Evolutionary conservation across 2,888 invertebrate genomes (phyloP), one percentile per base, ranked within the genome.

Genomic region (Luperina nickerlii): DNA sequence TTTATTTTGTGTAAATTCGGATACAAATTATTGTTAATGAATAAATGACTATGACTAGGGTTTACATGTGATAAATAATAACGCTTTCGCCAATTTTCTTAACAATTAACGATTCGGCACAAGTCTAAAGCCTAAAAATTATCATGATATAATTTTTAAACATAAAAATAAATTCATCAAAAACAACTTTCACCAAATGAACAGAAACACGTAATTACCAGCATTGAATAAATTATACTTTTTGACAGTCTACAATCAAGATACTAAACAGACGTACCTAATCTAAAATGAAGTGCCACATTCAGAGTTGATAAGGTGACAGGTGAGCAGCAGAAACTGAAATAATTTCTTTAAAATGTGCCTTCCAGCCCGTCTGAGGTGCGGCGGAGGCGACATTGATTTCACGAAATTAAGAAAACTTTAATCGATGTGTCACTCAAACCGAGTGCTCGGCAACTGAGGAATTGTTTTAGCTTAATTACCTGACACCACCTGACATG

Each of bases 351-450:
- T 78, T 74, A 69, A 78, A 83, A 85, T 83, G 68, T 78, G 63
- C 71, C 81, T 85, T 82, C 74, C 48, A 80, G 79, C 38, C 51
- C 32, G 62, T 68, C 72, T 27, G 70, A 79, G 78, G 76, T 84
- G 81, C 68, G 76, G 69, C 72, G 81, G 84, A 63, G 74, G 76
- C 62, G 79, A 87, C 88, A 86, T 86, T 87, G 89, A 89, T 91
- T 89, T 86, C 88, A 85, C 88, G 76, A 87, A 87, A 89, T 90
- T 88, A 83, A 75, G 79, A 69, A 84, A 88, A 88, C 90, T 93
- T 94, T 90, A 93, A 93, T 93, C 92, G 91, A 92, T 90, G 92
- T 92, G 93, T 91, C 93, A 91, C 86, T 92, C 92, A 90, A 90
- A 83, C 83, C 75, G 81, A 84, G 72, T 71, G 76, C 82, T 83